A percentile compares a stretch with the other conserved stretches of the same genome.
Conservation (phyloP, 2,888 invertebrate genomes). For the Quadriops clusia region DNA sequence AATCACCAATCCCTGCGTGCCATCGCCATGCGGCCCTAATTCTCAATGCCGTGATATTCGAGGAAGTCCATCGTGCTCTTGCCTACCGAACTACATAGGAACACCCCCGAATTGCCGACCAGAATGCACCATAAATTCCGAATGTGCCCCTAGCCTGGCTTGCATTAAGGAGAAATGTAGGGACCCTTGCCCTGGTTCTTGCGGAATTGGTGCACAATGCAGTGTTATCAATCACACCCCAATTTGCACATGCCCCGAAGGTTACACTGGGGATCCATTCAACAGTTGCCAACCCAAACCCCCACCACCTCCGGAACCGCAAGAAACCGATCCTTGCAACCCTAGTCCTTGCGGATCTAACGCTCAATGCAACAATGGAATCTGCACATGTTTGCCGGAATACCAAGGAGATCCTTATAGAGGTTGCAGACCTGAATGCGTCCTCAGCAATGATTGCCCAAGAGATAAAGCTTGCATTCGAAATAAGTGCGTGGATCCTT, state of each 20-base stretch:
- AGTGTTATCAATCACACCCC: conserved; percentile 54
- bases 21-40: conserved; percentile 48
- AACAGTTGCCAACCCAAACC: conserved; percentile 30
- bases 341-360: conserved; percentile 59
- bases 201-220: conserved; percentile 50
- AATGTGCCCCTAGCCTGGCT: conserved; percentile 41
- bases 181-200: conserved; percentile 54
- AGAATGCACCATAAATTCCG: conserved; percentile 43
- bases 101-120: conserved; percentile 44
- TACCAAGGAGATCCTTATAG: conserved; percentile 67
- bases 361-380: conserved; percentile 54
- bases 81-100: conserved; percentile 39
- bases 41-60: conserved; percentile 42
- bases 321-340: conserved; percentile 36
- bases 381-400: conserved; percentile 59
- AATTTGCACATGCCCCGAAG: conserved; percentile 51
- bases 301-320: conserved; percentile 23
- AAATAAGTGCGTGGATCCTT: conserved; percentile 68
- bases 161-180: conserved; percentile 46
- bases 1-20: conserved; percentile 38
- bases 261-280: conserved; percentile 53
- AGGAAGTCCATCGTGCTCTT: conserved; percentile 42
- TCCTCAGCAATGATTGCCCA: conserved; percentile 62
- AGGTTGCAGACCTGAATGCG: conserved; percentile 71
- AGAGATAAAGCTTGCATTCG: conserved; percentile 55